phyloP scores from a whole-genome alignment of 2,888 invertebrate genomes.

The Amphiduros pacificus region DNA sequence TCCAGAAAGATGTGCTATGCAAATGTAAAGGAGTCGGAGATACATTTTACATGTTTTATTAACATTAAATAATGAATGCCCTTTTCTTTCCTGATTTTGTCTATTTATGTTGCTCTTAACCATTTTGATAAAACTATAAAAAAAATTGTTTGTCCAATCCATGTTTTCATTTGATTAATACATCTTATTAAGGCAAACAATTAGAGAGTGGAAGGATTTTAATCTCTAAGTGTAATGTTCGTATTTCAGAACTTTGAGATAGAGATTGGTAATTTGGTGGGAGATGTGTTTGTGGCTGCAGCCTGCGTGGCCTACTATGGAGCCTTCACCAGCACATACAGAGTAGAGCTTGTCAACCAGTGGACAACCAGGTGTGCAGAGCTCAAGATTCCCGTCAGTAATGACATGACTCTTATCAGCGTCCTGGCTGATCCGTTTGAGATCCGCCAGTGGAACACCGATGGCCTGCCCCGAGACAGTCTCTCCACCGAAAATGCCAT shows the following conservation, averaged over 20 bases:
- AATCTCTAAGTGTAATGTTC: no score
- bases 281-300: slow-evolving; percentile 60
- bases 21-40: no score
- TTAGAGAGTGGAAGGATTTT: no score
- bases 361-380: slow-evolving; percentile 74
- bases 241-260: slow-evolving; percentile 54
- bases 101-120: no score
- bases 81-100: no score
- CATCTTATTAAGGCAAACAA: no score
- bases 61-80: no score
- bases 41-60: no score
- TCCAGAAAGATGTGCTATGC: no score
- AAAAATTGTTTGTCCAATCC: no score
- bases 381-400: slow-evolving; percentile 73
- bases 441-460: slow-evolving; percentile 66
- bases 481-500: slow-evolving; percentile 61
- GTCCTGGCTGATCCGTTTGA: slow-evolving; percentile 63
- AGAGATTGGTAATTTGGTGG: slow-evolving; percentile 58
- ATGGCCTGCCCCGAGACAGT: slow-evolving; percentile 58
- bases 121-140: no score
- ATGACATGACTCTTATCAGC: slow-evolving; percentile 67
- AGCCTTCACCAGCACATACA: slow-evolving; percentile 58
- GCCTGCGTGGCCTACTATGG: slow-evolving; percentile 61
- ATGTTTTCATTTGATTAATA: no score
- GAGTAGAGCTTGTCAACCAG: slow-evolving; percentile 62